A percentile compares a stretch with the other conserved stretches of the same genome.
Conservation (phyloP, 2,113 vertebrate species). For the Osmerus mordax region DNA sequence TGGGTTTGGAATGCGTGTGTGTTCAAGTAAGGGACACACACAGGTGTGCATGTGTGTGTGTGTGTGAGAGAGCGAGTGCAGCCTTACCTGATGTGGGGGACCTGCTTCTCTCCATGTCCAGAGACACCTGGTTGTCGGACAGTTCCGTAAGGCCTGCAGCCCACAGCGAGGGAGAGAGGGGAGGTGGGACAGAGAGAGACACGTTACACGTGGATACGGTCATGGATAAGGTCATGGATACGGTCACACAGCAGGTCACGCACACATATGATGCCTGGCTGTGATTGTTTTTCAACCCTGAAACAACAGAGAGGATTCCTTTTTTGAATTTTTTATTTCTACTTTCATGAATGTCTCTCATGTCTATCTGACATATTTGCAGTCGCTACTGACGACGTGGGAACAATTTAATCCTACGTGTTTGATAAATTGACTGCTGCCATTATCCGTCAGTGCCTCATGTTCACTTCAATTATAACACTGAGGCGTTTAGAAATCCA, state of each 20-base stretch:
- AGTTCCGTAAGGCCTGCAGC: conserved; percentile 91
- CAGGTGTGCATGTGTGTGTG: background rate
- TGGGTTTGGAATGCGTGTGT: no score
- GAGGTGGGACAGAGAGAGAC: conserved; percentile 16
- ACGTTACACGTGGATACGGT: no score
- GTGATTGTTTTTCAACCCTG: conserved; percentile 42
- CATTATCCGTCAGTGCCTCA: no score
- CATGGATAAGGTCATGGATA: no score
- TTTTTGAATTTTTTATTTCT: no score
- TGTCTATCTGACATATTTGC: no score
- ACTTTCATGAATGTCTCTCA: no score
- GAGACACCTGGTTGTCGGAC: conserved; percentile 88
- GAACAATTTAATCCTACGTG: no score
- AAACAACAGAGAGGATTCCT: conserved; percentile 9
- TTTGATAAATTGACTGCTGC: no score
- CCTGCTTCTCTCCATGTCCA: conserved; percentile 94
- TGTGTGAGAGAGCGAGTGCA: background rate
- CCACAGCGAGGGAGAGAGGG: conserved; percentile 26
- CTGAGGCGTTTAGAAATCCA: background rate
- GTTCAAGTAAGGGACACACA: background rate
- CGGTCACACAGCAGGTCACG: background rate
- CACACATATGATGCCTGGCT: background rate
- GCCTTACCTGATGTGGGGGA: conserved; percentile 95
- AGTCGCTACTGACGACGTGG: no score
- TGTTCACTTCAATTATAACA: background rate